Conservation (phyloP, 2,113 vertebrate genomes). For the Rutilus rutilus region DNA sequence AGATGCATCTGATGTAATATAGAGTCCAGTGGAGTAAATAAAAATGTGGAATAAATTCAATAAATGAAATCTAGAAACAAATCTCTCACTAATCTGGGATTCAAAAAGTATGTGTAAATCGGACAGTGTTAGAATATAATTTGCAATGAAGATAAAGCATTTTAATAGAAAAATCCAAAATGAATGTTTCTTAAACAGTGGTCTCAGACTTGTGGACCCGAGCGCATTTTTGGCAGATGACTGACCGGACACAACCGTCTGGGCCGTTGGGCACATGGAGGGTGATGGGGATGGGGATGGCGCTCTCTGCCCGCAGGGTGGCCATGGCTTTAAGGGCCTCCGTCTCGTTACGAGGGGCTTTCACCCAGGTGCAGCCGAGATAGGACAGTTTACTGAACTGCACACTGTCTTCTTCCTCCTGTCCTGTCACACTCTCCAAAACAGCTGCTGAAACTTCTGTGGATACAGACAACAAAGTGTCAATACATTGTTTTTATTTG, state of each 20-base stretch:
- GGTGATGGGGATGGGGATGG: slow-evolving; percentile 83
- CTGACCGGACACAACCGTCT: slow-evolving; percentile 94
- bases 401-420: slow-evolving; percentile 94
- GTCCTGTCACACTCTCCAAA: slow-evolving; percentile 53
- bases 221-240: not conserved
- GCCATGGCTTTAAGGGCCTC: slow-evolving; percentile 92
- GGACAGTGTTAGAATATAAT: not conserved
- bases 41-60: not conserved
- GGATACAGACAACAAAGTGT: not conserved
- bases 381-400: slow-evolving; percentile 96
- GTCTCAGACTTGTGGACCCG: not conserved
- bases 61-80: not conserved
- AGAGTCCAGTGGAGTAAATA: not conserved
- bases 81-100: not conserved
- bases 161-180: not conserved
- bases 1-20: not conserved
- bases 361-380: slow-evolving; percentile 92
- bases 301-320: slow-evolving; percentile 83
- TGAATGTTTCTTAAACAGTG: not conserved
- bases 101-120: not conserved
- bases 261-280: slow-evolving; percentile 92
- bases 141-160: not conserved
- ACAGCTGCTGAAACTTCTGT: slow-evolving; percentile 39
- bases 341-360: slow-evolving; percentile 88
- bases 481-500: not conserved